phyloP scores from a whole-genome alignment of 1,140 invertebrate genomes.

The Drosophila nebulosa region DNA sequence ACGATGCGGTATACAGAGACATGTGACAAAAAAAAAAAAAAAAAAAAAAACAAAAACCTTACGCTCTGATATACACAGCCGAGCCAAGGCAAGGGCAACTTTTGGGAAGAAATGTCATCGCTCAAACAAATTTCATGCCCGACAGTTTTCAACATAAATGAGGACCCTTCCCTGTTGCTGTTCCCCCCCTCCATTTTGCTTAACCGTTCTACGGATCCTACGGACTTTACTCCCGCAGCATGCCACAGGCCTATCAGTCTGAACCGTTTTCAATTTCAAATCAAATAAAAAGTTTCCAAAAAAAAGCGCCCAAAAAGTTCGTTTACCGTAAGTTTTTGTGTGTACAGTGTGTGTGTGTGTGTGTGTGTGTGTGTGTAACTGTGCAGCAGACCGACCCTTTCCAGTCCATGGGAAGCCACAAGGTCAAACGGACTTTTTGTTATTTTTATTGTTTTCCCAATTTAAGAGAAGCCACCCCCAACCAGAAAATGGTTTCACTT shows the following conservation, averaged over 20 bases:
- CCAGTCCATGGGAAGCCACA: conserved; percentile 21
- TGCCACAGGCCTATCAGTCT: conserved; percentile 17
- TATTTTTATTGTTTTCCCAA: conserved; percentile 39
- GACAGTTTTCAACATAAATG: conserved; percentile 36
- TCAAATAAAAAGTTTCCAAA: conserved; percentile 57
- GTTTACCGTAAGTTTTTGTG: too few relatives aligned
- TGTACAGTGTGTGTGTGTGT: not conserved
- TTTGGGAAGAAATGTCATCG: conserved; percentile 20
- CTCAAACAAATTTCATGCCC: conserved; percentile 43
- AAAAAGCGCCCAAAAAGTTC: conserved; percentile 26
- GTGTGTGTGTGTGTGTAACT: not conserved
- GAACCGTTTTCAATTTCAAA: conserved; percentile 57
- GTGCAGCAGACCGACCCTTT: not conserved
- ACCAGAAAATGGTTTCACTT: conserved; percentile 38
- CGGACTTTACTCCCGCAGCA: not conserved
- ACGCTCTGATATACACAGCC: not conserved
- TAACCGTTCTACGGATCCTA: not conserved
- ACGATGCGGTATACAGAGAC: conserved; percentile 39
- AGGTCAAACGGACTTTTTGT: conserved; percentile 54
- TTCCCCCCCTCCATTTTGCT: not conserved
- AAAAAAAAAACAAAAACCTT: conserved; percentile 10
- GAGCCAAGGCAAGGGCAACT: conserved; percentile 8
- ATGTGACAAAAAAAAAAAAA: conserved; percentile 12
- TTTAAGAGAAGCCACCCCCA: conserved; percentile 28
- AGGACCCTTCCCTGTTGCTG: not conserved